These are phyloP conservation scores for Pangasianodon hypophthalmus DNA, from an alignment of 2,113 vertebrate species.

Conservation along the genomic window DNA sequence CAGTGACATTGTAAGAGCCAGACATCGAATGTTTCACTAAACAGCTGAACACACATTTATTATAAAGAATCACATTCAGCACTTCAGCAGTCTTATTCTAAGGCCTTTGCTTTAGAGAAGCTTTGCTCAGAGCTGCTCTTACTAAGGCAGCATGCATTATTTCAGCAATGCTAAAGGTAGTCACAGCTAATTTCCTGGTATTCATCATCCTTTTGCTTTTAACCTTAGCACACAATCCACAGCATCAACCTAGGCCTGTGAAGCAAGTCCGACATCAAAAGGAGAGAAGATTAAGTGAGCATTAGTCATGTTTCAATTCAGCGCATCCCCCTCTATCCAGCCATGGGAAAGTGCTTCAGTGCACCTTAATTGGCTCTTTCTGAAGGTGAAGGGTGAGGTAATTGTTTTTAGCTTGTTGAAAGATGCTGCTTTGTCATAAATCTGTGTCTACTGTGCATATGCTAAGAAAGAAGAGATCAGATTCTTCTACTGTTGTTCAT, in stretches of 20 bases:
- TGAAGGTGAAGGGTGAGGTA: slow-evolving; percentile 25
- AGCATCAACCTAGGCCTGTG: slow-evolving; percentile 32
- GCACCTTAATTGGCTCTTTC: slow-evolving; percentile 34
- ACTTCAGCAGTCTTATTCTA: background rate
- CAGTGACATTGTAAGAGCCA: background rate
- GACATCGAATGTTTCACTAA: background rate
- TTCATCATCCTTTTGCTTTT: slow-evolving; percentile 51
- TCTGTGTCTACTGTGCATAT: slow-evolving; percentile 7
- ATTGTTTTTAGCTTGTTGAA: slow-evolving; percentile 5
- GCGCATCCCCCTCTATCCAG: background rate
- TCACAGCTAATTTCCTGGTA: slow-evolving; percentile 50
- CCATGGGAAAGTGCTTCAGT: slow-evolving; percentile 32
- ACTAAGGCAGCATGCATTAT: slow-evolving; percentile 42
- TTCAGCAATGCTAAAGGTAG: slow-evolving; percentile 46
- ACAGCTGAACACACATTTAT: slow-evolving; percentile 3
- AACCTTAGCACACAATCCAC: slow-evolving; percentile 41
- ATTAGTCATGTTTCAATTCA: slow-evolving; percentile 27
- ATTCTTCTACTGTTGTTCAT: background rate
- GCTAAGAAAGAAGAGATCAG: background rate
- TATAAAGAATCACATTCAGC: background rate
- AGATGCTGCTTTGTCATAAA: background rate
- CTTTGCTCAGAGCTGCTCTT: slow-evolving; percentile 40
- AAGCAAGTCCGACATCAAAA: slow-evolving; percentile 51
- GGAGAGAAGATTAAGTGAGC: slow-evolving; percentile 44
- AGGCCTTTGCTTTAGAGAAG: background rate